phyloP scores from a whole-genome alignment of 2,113 vertebrate species.

The Gadus macrocephalus region DNA sequence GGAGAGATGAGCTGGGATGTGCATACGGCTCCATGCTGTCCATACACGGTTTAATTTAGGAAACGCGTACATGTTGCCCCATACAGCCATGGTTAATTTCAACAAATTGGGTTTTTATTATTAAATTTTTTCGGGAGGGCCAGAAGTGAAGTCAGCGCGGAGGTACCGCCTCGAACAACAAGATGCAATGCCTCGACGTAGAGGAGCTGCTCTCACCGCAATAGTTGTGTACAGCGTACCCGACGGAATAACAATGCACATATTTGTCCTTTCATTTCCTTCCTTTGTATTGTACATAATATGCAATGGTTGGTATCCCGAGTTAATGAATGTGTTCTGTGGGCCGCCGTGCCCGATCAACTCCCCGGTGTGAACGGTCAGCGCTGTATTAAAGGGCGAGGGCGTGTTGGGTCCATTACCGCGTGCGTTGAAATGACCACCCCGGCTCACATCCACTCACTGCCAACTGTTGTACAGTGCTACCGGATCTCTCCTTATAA shows the following conservation, averaged over 20 bases:
- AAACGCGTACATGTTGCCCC: constrained; percentile 8
- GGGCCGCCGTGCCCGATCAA: constrained; percentile 52
- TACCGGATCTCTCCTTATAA: constrained; percentile 66
- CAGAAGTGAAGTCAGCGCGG: constrained; percentile 28
- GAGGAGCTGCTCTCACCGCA: constrained; percentile 70
- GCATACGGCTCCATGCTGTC: constrained; percentile 32
- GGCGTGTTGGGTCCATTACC: constrained; percentile 24
- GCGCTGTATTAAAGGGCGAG: constrained; percentile 49
- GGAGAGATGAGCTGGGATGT: constrained; percentile 33
- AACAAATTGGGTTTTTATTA: constrained; percentile 14
- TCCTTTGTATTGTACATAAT: constrained; percentile 69
- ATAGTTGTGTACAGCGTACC: constrained; percentile 71
- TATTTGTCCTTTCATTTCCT: constrained; percentile 51
- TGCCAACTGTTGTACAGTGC: constrained; percentile 68
- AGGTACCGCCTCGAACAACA: constrained; percentile 60
- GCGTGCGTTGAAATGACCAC: constrained; percentile 40
- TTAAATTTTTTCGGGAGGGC: constrained; percentile 4
- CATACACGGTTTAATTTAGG: too few species aligned
- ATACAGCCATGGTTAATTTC: constrained; percentile 43
- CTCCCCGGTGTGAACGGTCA: constrained; percentile 59
- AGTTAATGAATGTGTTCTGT: constrained; percentile 67
- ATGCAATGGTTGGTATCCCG: constrained; percentile 54
- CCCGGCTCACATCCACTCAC: constrained; percentile 62
- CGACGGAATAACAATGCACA: constrained; percentile 62
- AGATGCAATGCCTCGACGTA: constrained; percentile 61